These are phyloP conservation scores for Laupala kohalensis DNA, from an alignment of 1,140 invertebrate genomes.

Conservation along the genomic window DNA sequence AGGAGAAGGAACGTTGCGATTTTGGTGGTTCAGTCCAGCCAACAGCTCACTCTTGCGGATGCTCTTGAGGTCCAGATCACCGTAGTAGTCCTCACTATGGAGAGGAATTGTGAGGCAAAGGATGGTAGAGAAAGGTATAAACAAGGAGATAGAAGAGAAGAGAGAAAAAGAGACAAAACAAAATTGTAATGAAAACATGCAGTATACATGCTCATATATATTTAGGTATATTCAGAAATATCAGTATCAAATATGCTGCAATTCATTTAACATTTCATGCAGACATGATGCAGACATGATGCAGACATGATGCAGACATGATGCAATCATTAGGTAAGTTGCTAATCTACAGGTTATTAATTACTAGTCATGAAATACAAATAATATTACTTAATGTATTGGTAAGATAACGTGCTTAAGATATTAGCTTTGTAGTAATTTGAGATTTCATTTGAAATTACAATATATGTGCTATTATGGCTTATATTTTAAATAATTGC, in stretches of 20 bases:
- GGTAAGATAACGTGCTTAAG: no score
- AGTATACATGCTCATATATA: background rate
- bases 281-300: no score
- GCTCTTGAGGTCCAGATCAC: conserved; percentile 82
- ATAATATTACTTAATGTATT: no score
- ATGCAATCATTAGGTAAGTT: no score
- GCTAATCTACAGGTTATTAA: no score
- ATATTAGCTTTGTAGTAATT: no score
- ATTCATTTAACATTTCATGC: background rate
- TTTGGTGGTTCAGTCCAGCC: conserved; percentile 55
- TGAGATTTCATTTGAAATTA: no score
- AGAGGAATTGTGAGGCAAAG: conserved; percentile 7
- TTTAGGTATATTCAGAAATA: background rate
- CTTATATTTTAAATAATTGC: no score
- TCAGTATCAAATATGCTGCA: background rate
- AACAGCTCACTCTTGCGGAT: conserved; percentile 83
- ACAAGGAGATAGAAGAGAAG: background rate
- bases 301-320: no score
- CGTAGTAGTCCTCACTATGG: conserved; percentile 89
- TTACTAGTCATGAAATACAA: no score
- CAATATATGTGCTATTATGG: no score
- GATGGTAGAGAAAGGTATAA: conserved; percentile 1
- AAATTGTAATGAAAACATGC: background rate
- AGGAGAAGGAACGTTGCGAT: conserved; percentile 22
- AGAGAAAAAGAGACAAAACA: background rate